Conservation (phyloP, 1,140 invertebrate species). For the Drosophila miranda region DNA sequence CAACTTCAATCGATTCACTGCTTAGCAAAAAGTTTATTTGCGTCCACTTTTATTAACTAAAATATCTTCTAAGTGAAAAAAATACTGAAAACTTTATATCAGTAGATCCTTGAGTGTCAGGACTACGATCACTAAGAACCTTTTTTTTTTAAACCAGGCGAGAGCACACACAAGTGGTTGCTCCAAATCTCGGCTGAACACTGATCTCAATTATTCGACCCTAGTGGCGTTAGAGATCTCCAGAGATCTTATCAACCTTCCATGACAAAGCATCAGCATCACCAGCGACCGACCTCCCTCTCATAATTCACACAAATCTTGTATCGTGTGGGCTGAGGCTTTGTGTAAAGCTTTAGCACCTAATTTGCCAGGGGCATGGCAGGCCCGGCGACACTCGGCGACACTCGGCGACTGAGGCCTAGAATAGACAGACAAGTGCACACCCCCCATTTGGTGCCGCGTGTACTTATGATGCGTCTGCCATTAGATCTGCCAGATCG, state of each 20-base stretch:
- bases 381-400: neutral
- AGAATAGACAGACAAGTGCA: slow-evolving; percentile 22
- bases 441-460: slow-evolving; percentile 23
- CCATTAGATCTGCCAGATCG: slow-evolving; percentile 19
- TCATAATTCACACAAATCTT: slow-evolving; percentile 68
- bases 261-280: slow-evolving; percentile 19
- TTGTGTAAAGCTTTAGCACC: slow-evolving; percentile 42
- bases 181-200: slow-evolving; percentile 28
- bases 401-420: slow-evolving; percentile 4
- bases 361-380: slow-evolving; percentile 39
- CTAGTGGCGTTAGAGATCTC: slow-evolving; percentile 30
- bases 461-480: slow-evolving; percentile 8
- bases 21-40: slow-evolving; percentile 1
- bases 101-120: slow-evolving; percentile 21
- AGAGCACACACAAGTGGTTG: slow-evolving; percentile 34
- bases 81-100: neutral
- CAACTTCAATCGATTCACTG: slow-evolving; percentile 16
- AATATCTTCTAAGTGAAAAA: neutral
- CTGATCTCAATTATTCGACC: slow-evolving; percentile 35
- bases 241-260: slow-evolving; percentile 39
- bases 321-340: slow-evolving; percentile 36
- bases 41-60: neutral
- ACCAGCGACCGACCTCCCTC: neutral
- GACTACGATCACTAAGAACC: slow-evolving; percentile 22
- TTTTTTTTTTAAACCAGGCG: slow-evolving; percentile 3